A percentile compares a stretch with the other conserved stretches of the same genome.
phyloP scores from a whole-genome alignment of 1,140 invertebrate genomes.

The Pseudomyrmex cubaensis region DNA sequence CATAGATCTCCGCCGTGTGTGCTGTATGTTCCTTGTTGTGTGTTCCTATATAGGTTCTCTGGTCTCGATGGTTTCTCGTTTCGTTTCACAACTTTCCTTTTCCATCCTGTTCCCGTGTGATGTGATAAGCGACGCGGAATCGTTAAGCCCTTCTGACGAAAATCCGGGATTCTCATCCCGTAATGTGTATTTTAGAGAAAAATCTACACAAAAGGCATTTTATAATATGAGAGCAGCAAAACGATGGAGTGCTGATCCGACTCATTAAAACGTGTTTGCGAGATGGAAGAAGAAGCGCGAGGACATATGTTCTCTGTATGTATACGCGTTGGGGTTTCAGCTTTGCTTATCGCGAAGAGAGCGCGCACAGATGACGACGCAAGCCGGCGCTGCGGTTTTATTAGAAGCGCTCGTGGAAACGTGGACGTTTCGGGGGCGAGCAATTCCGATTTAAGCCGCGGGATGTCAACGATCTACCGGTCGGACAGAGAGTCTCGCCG shows the following conservation, averaged over 20 bases:
- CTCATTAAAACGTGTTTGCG: too few species aligned
- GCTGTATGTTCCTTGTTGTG: background rate
- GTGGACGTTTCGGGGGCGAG: slow-evolving; percentile 17
- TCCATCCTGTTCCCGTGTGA: background rate
- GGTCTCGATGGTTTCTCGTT: background rate
- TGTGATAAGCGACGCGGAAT: slow-evolving; percentile 1
- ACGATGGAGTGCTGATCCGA: too few species aligned
- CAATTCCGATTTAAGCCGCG: slow-evolving; percentile 54
- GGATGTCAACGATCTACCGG: slow-evolving; percentile 39
- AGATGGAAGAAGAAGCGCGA: too few species aligned
- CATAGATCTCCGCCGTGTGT: background rate
- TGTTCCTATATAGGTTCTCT: background rate
- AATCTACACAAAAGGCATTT: too few species aligned
- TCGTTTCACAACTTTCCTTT: background rate
- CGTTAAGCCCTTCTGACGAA: background rate
- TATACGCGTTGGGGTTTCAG: background rate
- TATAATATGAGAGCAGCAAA: too few species aligned
- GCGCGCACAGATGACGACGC: background rate
- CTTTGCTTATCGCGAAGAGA: slow-evolving; percentile 1
- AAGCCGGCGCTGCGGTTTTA: slow-evolving; percentile 22
- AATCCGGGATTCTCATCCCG: background rate
- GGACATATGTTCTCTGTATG: too few species aligned
- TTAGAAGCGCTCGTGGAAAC: slow-evolving; percentile 27
- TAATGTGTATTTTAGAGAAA: too few species aligned
- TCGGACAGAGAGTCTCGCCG: slow-evolving; percentile 12